A percentile compares a stretch with the other conserved stretches of the same genome.
phyloP scores from a whole-genome alignment of 2,797 vertebrate genomes.

The Melanotaenia trifasciata region DNA sequence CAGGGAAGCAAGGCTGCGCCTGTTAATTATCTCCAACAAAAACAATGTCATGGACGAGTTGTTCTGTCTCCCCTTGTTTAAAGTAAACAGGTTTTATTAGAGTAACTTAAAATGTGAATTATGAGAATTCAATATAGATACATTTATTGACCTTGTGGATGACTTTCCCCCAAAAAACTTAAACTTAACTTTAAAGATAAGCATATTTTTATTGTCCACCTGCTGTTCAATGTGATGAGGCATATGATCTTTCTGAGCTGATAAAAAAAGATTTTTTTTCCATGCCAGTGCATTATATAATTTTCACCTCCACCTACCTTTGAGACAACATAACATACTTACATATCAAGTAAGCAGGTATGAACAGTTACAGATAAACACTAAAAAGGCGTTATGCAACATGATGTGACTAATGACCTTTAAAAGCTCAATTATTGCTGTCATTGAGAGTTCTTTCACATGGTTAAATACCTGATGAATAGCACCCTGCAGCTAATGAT shows the following conservation, averaged over 20 bases:
- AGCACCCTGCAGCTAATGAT: not conserved
- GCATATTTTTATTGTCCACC: not conserved
- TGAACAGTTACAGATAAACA: not conserved
- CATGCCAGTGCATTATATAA: not conserved
- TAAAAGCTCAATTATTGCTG: not conserved
- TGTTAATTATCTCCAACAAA: conserved; percentile 26
- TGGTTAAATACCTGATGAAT: not conserved
- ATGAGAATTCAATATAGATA: not conserved
- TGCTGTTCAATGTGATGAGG: not conserved
- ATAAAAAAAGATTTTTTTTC: not conserved
- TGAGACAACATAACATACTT: not conserved
- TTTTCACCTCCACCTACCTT: not conserved
- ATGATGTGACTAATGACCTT: not conserved
- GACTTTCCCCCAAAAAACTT: not conserved
- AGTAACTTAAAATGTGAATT: not conserved
- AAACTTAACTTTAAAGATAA: no score
- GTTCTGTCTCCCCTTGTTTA: not conserved
- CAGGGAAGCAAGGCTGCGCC: conserved; percentile 6
- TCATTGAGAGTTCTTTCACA: conserved; percentile 4
- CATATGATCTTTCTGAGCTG: not conserved
- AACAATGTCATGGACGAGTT: conserved; percentile 1
- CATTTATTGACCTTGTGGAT: not conserved
- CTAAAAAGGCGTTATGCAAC: conserved; percentile 1
- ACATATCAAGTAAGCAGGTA: not conserved
- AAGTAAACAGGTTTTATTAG: not conserved